Evolutionary conservation across 2,888 invertebrate genomes (phyloP), one percentile per base, ranked within the genome.

Genomic region (Neoascia interrupta): DNA sequence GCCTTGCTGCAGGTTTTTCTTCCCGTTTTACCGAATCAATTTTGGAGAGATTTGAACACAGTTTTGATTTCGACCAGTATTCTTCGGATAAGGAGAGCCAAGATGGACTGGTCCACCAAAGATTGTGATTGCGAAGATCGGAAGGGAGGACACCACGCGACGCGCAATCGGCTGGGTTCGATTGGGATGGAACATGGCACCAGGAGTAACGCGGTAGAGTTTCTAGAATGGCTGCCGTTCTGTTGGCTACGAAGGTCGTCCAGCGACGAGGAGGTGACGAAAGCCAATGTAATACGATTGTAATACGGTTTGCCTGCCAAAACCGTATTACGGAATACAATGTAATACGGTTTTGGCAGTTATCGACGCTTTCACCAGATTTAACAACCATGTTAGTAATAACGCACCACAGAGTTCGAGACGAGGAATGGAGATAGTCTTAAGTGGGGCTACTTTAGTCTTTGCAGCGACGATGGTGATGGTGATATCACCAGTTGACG

Each of bases 151-250:
- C 36, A 5, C 82, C 82, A 8, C 82, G 72, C 1, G 81, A 81
- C 0, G 81, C 81, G 54, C 81, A 81, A 58, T 83, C 81, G 2
- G 82, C 81, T 1, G 81, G 81, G 36, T 82, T 82, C 21, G 60
- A 43, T 31, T 49, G 60, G 1, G 79, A 75, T 0, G 45, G 45
- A 18, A 83, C 58, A 58, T 81, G 66, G 19, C 61, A 39, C 81
- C 82, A 82, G 49, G 18, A 11, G 1, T 47, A 11, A 31, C 80
- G 56, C 3, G 79, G 74, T 19, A 58, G 5, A 3, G 41, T 37
- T 10, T 81, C 72, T 5, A 81, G 56, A 28, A 81, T 74, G 15
- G 66, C 60, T 5, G 81, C 76, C 5, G 66, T 81, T 0, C 80
- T 21, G 18, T 82, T 82, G 36, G 70, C 68, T 0, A 81, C 68